Conservation (phyloP, 1,140 invertebrate genomes). For the Chionoecetes opilio region DNA sequence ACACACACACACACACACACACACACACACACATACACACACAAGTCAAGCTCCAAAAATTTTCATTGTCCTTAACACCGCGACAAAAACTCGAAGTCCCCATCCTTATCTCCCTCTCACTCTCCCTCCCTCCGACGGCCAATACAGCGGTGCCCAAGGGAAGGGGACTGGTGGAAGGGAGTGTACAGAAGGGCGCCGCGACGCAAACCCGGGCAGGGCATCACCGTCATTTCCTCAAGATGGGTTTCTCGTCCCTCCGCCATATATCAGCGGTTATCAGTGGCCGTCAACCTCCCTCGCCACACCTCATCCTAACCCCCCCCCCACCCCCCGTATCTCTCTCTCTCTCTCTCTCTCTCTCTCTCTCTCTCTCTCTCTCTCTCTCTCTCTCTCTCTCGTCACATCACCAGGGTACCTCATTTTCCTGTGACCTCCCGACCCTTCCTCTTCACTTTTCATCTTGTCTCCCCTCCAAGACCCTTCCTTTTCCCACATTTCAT, state of each 20-base stretch:
- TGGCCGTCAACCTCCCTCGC: background rate
- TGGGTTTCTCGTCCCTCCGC: background rate
- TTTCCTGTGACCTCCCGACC: background rate
- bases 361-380: background rate
- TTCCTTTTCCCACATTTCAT: background rate
- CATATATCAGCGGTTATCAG: background rate
- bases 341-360: background rate
- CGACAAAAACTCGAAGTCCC: too few relatives aligned
- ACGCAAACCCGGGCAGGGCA: slow-evolving; percentile 13
- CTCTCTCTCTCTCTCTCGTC: background rate
- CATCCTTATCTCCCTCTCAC: background rate
- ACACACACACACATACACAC: background rate
- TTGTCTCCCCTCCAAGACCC: background rate
- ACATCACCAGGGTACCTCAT: background rate
- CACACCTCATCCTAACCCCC: background rate
- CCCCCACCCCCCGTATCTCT: background rate
- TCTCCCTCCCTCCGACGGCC: background rate
- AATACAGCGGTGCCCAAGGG: background rate
- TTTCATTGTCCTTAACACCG: background rate
- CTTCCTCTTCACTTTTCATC: background rate
- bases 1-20: background rate
- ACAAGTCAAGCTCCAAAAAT: background rate
- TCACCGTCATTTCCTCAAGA: background rate
- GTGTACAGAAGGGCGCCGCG: background rate
- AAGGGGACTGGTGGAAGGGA: too few relatives aligned